phyloP scores from a whole-genome alignment of 2,113 vertebrate genomes.

The Aegithalos caudatus region DNA sequence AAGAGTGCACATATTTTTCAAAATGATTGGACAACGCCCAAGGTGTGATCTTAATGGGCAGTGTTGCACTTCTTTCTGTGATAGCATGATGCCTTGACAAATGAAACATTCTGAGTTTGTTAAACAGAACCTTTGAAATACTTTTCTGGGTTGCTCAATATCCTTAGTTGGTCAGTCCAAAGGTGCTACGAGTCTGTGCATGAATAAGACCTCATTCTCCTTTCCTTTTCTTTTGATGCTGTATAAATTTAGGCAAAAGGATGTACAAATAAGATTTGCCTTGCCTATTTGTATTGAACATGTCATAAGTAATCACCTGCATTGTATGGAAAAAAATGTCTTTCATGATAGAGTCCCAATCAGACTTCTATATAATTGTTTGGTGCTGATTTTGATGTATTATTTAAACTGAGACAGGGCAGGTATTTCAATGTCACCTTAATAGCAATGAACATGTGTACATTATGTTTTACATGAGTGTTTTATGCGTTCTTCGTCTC shows the following conservation, averaged over 20 bases:
- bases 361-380: neutral
- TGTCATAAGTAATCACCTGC: neutral
- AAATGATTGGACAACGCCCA: neutral
- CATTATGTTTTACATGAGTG: neutral
- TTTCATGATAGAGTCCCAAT: neutral
- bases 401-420: neutral
- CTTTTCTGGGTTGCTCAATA: neutral
- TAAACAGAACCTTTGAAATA: neutral
- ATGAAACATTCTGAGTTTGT: neutral
- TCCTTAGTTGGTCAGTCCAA: neutral
- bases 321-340: neutral
- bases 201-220: neutral
- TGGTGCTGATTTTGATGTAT: neutral
- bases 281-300: neutral
- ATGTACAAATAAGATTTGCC: neutral
- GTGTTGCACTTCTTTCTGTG: neutral
- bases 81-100: neutral
- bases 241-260: neutral
- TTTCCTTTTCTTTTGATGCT: neutral
- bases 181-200: neutral
- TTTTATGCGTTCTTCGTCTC: neutral
- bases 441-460: neutral
- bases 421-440: neutral
- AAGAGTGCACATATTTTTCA: neutral
- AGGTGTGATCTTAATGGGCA: neutral